These are phyloP conservation scores for Saguinus imperator DNA, from an alignment of 2,113 vertebrate genomes.

Conservation along the genomic window DNA sequence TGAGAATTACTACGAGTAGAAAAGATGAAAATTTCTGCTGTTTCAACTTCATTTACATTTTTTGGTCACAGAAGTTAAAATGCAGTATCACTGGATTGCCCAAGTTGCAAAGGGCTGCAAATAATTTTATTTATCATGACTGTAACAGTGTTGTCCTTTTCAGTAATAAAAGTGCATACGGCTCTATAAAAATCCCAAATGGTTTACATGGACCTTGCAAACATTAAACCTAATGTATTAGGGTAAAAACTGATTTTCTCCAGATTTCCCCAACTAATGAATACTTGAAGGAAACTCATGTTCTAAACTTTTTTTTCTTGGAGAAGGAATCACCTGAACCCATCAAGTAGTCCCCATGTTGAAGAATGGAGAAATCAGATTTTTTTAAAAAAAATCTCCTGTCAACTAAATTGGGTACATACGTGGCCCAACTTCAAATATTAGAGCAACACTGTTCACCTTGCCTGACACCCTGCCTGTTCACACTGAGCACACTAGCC, in stretches of 20 bases:
- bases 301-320: slow-evolving; percentile 3
- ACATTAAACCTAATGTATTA: slow-evolving; percentile 64
- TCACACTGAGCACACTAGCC: neutral
- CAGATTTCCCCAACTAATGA: slow-evolving; percentile 37
- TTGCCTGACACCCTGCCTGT: neutral
- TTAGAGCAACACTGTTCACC: neutral
- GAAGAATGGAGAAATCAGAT: slow-evolving; percentile 9
- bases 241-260: slow-evolving; percentile 71
- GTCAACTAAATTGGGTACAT: neutral
- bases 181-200: slow-evolving; percentile 67
- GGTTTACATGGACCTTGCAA: slow-evolving; percentile 64
- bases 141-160: slow-evolving; percentile 72
- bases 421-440: neutral
- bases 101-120: slow-evolving; percentile 51
- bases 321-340: slow-evolving; percentile 22
- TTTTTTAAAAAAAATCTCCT: neutral
- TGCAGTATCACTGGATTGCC: slow-evolving; percentile 25
- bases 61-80: slow-evolving; percentile 61
- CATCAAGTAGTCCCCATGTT: neutral
- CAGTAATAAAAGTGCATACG: slow-evolving; percentile 64
- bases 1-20: slow-evolving; percentile 71
- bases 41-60: slow-evolving; percentile 72
- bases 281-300: slow-evolving; percentile 25
- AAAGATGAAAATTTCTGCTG: slow-evolving; percentile 68
- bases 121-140: slow-evolving; percentile 74